These are phyloP conservation scores for Chloromyia formosa DNA, from an alignment of 2,888 invertebrate species.

Conservation along the genomic window DNA sequence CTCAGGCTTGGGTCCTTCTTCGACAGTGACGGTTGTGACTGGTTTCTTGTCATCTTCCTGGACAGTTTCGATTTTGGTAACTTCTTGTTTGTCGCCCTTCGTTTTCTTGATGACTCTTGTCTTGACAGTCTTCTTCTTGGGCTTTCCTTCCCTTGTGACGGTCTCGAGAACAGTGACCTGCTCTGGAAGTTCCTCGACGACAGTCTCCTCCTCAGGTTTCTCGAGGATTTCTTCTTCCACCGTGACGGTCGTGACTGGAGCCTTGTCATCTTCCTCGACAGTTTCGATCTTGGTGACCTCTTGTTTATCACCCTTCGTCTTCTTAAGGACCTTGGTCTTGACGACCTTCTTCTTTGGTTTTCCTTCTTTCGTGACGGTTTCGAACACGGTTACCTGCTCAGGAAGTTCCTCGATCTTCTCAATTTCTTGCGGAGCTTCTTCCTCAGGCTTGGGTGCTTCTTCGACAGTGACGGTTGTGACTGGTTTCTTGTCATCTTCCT, in stretches of 20 bases:
- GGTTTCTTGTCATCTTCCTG: constrained; percentile 58
- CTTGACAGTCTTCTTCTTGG: constrained; percentile 55
- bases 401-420: constrained; percentile 56
- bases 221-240: constrained; percentile 52
- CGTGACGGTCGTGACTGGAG: constrained; percentile 61
- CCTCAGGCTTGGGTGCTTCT: not conserved
- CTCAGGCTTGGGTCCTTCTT: constrained; percentile 46
- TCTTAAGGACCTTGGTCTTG: constrained; percentile 66
- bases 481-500: constrained; percentile 58
- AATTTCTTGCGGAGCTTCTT: constrained; percentile 37
- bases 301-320: constrained; percentile 61
- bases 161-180: constrained; percentile 56
- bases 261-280: constrained; percentile 63
- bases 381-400: constrained; percentile 59
- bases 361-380: constrained; percentile 62
- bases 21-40: constrained; percentile 55
- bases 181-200: constrained; percentile 48
- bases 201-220: not conserved
- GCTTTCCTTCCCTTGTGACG: constrained; percentile 50
- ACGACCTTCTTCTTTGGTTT: constrained; percentile 60
- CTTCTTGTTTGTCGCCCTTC: constrained; percentile 54
- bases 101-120: constrained; percentile 58
- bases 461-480: constrained; percentile 50
- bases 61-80: constrained; percentile 62
- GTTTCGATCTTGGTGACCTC: constrained; percentile 62